Evolutionary conservation across 2,797 vertebrate genomes (phyloP), one percentile per base, ranked within the genome.

Genomic region (Brachyalestes nurse): DNA sequence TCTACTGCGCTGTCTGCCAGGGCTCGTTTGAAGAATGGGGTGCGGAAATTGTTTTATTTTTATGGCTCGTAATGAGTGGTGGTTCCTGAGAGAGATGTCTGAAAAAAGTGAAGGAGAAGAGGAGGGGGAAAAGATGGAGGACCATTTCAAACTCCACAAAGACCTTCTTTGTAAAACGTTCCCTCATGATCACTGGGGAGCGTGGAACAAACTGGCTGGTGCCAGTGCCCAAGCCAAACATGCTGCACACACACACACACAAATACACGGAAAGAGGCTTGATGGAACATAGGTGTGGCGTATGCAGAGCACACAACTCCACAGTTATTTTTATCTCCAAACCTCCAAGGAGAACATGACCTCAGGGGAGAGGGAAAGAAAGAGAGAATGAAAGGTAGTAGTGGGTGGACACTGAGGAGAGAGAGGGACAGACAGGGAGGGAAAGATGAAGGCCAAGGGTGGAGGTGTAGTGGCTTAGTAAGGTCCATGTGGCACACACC

Each of bases 211-310:
- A 84, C 78, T 53, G 19, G 83, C 78, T 71, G 69, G 82, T 82
- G 75, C 82, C 73, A 49, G 60, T 74, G 58, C 75, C 55, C 75
- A 82, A 87, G 67, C 72, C 75, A 83, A 84, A 86, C 66, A 67
- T 34, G 34, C 72, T 28, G 25, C 21, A 40, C 19, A 64, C 49
- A 28, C 19, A 17, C 38, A 65, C 13, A 40, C 40, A 58, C 66
- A 71, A 45, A 75, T 61, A 67, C 61, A 67, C 55, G 70, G 47
- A 76, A 49, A 79, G 66, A 53, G 65, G 70, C 76, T 82, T 75
- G 67, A 74, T 85, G 85, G 87, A 87, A 86, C 80, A 78, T 82
- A 86, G 87, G 88, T 87, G 88, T 86, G 88, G 87, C 79, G 72
- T 67, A 51, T 70, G 72, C 75, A 66, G 21, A 45, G 60, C 40